Conservation (phyloP, 2,113 vertebrate species). For the Herpetotheres cachinnans region DNA sequence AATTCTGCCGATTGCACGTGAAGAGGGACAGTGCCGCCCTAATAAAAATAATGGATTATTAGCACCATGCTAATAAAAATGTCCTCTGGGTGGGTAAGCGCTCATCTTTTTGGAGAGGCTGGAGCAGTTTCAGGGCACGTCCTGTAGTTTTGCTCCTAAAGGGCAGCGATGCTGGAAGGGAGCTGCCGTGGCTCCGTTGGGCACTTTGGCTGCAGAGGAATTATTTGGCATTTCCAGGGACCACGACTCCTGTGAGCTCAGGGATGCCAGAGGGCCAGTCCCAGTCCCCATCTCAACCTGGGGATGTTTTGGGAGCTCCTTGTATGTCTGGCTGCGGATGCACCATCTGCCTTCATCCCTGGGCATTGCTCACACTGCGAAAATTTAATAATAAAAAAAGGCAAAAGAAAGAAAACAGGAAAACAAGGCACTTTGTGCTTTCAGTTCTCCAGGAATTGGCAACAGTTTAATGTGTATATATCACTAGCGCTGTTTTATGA, state of each 20-base stretch:
- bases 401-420: not conserved
- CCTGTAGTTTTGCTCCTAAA: not conserved
- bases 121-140: not conserved
- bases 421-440: not conserved
- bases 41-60: not conserved
- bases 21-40: not conserved
- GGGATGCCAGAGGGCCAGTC: not conserved
- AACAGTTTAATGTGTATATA: not conserved
- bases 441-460: not conserved
- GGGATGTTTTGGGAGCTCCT: not conserved
- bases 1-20: not conserved
- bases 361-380: not conserved
- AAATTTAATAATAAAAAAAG: not conserved
- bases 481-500: not conserved
- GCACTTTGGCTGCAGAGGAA: not conserved
- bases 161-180: not conserved
- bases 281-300: fast-evolving
- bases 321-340: not conserved
- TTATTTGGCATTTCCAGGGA: not conserved
- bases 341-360: not conserved
- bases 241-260: fast-evolving
- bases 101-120: not conserved
- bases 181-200: fast-evolving
- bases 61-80: not conserved
- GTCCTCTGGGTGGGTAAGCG: not conserved